Evolutionary conservation across 2,888 invertebrate genomes (phyloP).

Genomic region (Timema podura): DNA sequence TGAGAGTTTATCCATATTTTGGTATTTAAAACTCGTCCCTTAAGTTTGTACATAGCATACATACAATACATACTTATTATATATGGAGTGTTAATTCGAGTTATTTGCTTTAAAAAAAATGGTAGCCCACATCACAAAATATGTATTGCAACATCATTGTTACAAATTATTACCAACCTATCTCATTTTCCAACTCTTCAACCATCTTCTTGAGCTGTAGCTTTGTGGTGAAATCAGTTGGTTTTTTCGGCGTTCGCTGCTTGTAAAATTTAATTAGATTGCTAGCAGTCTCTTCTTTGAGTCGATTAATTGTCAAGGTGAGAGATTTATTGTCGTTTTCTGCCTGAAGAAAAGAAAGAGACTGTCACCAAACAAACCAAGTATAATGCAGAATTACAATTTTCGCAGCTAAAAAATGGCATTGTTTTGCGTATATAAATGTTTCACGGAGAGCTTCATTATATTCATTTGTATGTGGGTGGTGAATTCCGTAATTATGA

Average conservation of each 20-base stretch:
- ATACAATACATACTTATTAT: too few species aligned
- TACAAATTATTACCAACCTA: constrained; percentile 50
- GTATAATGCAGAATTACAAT: too few species aligned
- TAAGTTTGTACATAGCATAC: too few species aligned
- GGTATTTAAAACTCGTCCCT: too few species aligned
- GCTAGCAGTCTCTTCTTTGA: constrained; percentile 62
- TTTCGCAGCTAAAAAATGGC: background rate
- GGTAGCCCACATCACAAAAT: background rate
- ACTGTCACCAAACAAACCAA: too few species aligned
- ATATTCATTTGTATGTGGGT: too few species aligned
- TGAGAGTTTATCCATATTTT: too few species aligned
- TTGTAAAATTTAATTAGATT: constrained; percentile 51
- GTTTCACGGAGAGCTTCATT: too few species aligned
- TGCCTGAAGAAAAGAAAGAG: constrained; percentile 43
- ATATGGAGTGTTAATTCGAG: too few species aligned
- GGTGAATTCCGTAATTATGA: too few species aligned
- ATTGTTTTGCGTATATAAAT: too few species aligned
- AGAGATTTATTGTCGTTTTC: constrained; percentile 64
- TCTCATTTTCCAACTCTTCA: constrained; percentile 82
- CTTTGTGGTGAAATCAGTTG: constrained; percentile 68
- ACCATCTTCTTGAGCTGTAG: constrained; percentile 77
- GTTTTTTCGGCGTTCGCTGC: constrained; percentile 66
- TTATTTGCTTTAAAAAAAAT: too few species aligned
- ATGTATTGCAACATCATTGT: background rate
- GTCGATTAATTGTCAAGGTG: constrained; percentile 58